Evolutionary conservation across 2,113 vertebrate genomes (phyloP), one percentile per base, ranked within the genome.

Genomic region (Polypterus senegalus): DNA sequence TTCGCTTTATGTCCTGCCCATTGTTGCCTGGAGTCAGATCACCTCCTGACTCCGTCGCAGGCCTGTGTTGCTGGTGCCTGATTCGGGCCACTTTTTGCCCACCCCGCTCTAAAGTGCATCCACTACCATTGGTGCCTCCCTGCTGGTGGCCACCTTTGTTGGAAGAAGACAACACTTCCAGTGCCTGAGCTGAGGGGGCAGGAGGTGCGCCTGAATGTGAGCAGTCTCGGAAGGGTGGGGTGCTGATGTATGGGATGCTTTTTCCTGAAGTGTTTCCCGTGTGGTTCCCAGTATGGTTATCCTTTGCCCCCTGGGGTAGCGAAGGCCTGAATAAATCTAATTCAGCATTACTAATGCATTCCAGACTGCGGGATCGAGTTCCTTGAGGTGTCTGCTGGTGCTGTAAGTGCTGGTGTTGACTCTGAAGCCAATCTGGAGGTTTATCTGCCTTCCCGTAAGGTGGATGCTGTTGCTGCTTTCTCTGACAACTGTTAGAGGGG

Each of bases 11-110:
- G 61, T 94, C 94, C 1, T 86, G 74, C 65, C 73, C 79, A 0
- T 64, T 3, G 43, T 49, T 67, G 74, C 63, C 77, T 63, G 78
- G 84, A 45, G 73, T 76, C 52, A 84, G 57, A 44, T 86, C 83
- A 45, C 61, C 65, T 4, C 76, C 64, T 49, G 81, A n/a, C 59
- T 93, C 92, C 0, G 86, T 73, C 46, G 74, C 76, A 49, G 82
- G 74, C 62, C 80, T 71, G 73, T 93, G 94, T 80, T 97, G 95
- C 83, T 98, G 94, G 73, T 98, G 94, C 67, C 92, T 89, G 76
- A 98, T 92, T 9, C 91, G 85, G 4, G 95, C 94, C 73, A 97
- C 92, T 67, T 94, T 97, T 77, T 97, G 94, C 7, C 87, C 75
- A 1, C 84, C 81, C 79, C 91, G 89, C 71, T 95, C 93, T 76